phyloP scores from a whole-genome alignment of 2,888 invertebrate species.

The Ptycholaimellus sp. region DNA sequence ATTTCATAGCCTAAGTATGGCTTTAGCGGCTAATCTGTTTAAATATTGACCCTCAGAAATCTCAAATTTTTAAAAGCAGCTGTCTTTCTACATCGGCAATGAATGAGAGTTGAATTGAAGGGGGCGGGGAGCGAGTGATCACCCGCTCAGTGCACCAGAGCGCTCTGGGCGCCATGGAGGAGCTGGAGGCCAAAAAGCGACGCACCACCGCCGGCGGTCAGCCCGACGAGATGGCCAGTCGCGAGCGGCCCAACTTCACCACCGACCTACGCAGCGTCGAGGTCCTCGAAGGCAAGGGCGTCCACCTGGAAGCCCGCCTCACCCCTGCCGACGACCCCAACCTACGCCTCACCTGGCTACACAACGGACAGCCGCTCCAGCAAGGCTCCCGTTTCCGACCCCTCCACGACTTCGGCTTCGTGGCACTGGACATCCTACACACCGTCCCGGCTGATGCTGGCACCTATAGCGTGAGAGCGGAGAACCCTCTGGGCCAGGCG shows the following conservation, averaged over 20 bases:
- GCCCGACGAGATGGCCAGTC: constrained; percentile 6
- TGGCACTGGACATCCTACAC: constrained; percentile 55
- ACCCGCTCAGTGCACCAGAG: constrained; percentile 52
- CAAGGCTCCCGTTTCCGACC: constrained; percentile 14
- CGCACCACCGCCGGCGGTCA: constrained; percentile 10
- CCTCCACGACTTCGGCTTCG: constrained; percentile 76
- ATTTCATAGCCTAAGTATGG: too few relatives aligned
- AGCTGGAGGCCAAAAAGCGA: constrained; percentile 40
- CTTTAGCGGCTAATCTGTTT: too few relatives aligned
- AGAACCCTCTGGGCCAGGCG: constrained; percentile 82
- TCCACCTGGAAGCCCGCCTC: constrained; percentile 73
- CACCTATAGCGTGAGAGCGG: constrained; percentile 74
- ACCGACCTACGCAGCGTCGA: constrained; percentile 69
- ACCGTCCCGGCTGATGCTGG: constrained; percentile 63
- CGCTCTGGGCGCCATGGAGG: constrained; percentile 63
- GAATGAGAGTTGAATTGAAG: too few relatives aligned
- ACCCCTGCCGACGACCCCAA: constrained; percentile 78
- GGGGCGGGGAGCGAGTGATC: too few relatives aligned
- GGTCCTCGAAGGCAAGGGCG: constrained; percentile 73
- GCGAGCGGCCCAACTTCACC: constrained; percentile 51
- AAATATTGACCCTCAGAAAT: too few relatives aligned
- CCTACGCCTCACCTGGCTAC: constrained; percentile 83
- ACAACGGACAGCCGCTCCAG: constrained; percentile 54
- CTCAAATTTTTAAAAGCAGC: too few relatives aligned
- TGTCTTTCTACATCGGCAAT: too few relatives aligned